These are phyloP conservation scores for Athene noctua DNA, from an alignment of 2,113 vertebrate genomes.

Conservation along the genomic window DNA sequence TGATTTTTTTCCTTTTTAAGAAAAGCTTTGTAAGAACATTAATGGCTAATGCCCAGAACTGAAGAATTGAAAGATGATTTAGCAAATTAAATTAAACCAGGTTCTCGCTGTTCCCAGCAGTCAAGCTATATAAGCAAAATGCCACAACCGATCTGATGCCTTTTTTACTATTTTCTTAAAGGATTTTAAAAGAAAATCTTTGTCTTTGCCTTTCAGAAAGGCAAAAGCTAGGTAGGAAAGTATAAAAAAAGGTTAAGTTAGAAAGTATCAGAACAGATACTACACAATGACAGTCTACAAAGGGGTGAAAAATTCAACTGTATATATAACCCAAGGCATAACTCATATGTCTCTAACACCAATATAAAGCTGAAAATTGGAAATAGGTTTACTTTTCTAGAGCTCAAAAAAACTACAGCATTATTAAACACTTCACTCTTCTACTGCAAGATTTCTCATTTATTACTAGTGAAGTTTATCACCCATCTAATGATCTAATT, in stretches of 20 bases:
- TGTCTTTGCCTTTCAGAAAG: neutral
- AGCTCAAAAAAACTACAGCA: neutral
- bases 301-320: neutral
- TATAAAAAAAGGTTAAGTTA: neutral
- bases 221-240: neutral
- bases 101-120: neutral
- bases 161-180: neutral
- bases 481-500: neutral
- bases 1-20: conserved; percentile 27
- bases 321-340: conserved; percentile 9
- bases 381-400: neutral
- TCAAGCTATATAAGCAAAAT: neutral
- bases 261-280: neutral
- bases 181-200: neutral
- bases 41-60: neutral
- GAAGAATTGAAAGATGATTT: neutral
- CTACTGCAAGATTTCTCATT: neutral
- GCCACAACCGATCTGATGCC: neutral
- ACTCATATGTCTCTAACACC: neutral
- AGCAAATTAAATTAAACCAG: neutral
- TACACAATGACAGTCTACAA: neutral
- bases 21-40: conserved; percentile 16
- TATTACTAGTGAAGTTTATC: neutral
- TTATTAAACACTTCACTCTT: neutral
- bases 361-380: neutral